Base-by-base conservation (phyloP, 1,140 invertebrate genomes). In the Thalassaphorura encarpata region DNA sequence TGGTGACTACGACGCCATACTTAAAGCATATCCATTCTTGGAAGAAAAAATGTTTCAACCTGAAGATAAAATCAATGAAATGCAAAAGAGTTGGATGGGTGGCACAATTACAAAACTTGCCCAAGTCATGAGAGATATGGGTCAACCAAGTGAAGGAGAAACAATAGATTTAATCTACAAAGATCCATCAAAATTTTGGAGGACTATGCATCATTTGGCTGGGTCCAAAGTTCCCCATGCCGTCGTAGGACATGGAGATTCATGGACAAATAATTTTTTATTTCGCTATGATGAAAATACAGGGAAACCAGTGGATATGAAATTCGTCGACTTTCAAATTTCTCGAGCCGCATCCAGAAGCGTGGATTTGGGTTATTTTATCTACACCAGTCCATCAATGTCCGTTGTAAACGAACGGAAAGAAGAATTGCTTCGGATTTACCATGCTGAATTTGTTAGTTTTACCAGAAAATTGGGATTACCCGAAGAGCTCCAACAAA, bases 211-310 rank as follows among this genome's bases (percentile, higher is more conserved):
- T 18, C 2, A 3, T 6, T n/a, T 54, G 3, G n/a, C 39, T 8
- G 16, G 18, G 2, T 11, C 24, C 19, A 28, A 36, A 18, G 6
- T n/a, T 4, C 24, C 39, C 8, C 19, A 36, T 23, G 45, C 52
- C 18, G 66, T 69, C 28, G 21, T 70, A 1, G 64, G 56, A 8
- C 83, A 85, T 58, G 27, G 83, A 0, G 83, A 84, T 57, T 84
- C 81, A 65, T 84, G 83, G 83, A 83, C 81, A 0, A 84, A 84
- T 59, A 85, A 85, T 67, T 77, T 84, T 57, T 63, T 84, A 1
- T 84, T 84, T 63, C 72, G 74, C 46, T 78, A 79, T 56, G 72
- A 41, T n/a, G 23, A 24, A 3, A 51, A 52, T 3, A 24, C 23
- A 3, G 45, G 58, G 43, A 28, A 15, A 8, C 48, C 48, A 8